Conservation (phyloP, 2,888 invertebrate species). For the Drosophila picticornis region DNA sequence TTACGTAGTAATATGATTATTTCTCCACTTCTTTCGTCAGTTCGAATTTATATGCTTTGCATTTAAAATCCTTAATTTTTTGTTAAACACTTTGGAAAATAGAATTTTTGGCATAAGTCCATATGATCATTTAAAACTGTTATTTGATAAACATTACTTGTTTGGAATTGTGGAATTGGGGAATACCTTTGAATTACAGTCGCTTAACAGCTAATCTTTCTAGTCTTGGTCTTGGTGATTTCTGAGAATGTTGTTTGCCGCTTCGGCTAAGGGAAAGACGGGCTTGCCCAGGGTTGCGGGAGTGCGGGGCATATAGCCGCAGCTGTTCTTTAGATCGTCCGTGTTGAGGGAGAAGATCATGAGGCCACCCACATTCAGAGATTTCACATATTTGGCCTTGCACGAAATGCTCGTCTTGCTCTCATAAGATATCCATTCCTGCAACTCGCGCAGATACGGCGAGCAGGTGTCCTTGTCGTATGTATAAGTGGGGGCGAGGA, state of each 20-base stretch:
- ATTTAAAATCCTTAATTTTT: not conserved
- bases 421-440: conserved; percentile 95
- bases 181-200: not conserved
- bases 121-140: not conserved
- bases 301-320: conserved; percentile 72
- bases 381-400: conserved; percentile 89
- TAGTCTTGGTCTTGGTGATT: not conserved
- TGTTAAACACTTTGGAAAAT: not conserved
- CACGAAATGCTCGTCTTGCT: conserved; percentile 89
- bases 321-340: conserved; percentile 89
- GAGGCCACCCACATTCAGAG: conserved; percentile 90
- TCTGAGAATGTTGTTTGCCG: conserved; percentile 43
- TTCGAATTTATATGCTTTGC: not conserved
- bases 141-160: not conserved
- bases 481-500: conserved; percentile 86
- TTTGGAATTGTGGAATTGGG: not conserved
- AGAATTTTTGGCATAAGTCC: not conserved
- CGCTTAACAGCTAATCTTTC: not conserved
- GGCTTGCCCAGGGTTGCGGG: conserved; percentile 31
- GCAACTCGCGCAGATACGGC: conserved; percentile 90
- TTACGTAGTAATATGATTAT: too few species aligned
- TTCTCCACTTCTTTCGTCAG: not conserved
- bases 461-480: conserved; percentile 90
- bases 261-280: conserved; percentile 77
- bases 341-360: conserved; percentile 94